phyloP scores from a whole-genome alignment of 2,888 invertebrate species.

The Eupithecia subfuscata region DNA sequence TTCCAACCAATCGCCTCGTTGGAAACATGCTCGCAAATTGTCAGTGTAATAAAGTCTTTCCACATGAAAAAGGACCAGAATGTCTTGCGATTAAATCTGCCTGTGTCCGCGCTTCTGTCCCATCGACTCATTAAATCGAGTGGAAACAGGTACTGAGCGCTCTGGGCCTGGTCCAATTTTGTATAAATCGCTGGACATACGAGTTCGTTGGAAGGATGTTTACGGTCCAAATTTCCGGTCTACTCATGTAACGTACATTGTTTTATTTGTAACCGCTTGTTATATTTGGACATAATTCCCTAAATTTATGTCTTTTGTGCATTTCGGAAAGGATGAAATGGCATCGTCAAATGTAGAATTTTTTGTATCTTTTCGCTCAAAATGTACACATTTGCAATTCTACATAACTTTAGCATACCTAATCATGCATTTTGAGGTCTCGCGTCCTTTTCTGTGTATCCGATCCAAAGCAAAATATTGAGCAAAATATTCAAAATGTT shows the following conservation, averaged over 20 bases:
- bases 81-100: slow-evolving; percentile 74
- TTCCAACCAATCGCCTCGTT: neutral
- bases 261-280: neutral
- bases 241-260: neutral
- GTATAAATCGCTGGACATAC: slow-evolving; percentile 58
- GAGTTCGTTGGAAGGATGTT: slow-evolving; percentile 32
- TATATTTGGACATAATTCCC: neutral
- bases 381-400: slow-evolving; percentile 29
- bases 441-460: neutral
- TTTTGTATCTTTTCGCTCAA: slow-evolving; percentile 22
- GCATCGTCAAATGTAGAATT: slow-evolving; percentile 11
- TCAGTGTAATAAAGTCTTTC: slow-evolving; percentile 45
- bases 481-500: neutral
- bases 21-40: neutral
- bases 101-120: slow-evolving; percentile 68
- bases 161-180: slow-evolving; percentile 60
- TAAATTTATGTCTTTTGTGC: neutral
- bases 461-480: neutral
- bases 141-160: slow-evolving; percentile 61
- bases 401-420: slow-evolving; percentile 12
- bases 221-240: slow-evolving; percentile 13
- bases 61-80: slow-evolving; percentile 69
- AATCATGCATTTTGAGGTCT: slow-evolving; percentile 13
- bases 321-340: neutral
- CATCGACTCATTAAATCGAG: slow-evolving; percentile 74